Evolutionary conservation across 2,113 vertebrate genomes (phyloP), one percentile per base, ranked within the genome.

Genomic region (Phalacrocorax carbo): DNA sequence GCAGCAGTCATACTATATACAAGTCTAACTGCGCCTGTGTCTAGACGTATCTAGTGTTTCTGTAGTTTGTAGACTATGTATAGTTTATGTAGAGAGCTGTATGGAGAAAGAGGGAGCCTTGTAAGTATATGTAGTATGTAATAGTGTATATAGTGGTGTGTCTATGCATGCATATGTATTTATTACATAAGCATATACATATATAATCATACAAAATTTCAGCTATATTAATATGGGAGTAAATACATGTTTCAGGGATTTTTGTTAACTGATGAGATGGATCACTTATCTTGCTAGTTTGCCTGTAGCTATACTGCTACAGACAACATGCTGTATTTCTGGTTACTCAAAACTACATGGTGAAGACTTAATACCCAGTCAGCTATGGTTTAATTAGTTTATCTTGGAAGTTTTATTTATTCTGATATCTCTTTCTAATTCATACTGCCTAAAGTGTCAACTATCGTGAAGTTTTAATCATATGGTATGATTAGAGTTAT

Each of bases 401-500:
- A 29, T 60, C 17, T 16, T 64, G 32, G 34, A 71, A 42, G 1
- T 57, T 84, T 30, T 38, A 29, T 81, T 73, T 72, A 48, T 64
- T 86, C 11, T 0, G 0, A 7, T 46, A 13, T 4, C 4, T 51
- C 11, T 88, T 55, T 65, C 21, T 88, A 34, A 44, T 49, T 46
- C 62, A 34, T 66, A 3, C 42, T 75, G 6, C 19, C 27, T 81
- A 30, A 75, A 66, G 51, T 2, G 5, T 44, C 42, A 71, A 13
- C 29, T 11, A 20, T 36, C 27, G 5, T 82, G 40, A 46, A 38
- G 23, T 44, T 91, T 68, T 78, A 18, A 42, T 89, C 10, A 3
- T 30, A 12, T 2, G 5, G 2, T 3, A 0, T 68, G 42, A 57
- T 3, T 49, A 17, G 52, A 14, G 1, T 54, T 54, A 14, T 70